These are phyloP conservation scores for Aldabrachelys gigantea DNA, from an alignment of 2,113 vertebrate species.

Conservation along the genomic window DNA sequence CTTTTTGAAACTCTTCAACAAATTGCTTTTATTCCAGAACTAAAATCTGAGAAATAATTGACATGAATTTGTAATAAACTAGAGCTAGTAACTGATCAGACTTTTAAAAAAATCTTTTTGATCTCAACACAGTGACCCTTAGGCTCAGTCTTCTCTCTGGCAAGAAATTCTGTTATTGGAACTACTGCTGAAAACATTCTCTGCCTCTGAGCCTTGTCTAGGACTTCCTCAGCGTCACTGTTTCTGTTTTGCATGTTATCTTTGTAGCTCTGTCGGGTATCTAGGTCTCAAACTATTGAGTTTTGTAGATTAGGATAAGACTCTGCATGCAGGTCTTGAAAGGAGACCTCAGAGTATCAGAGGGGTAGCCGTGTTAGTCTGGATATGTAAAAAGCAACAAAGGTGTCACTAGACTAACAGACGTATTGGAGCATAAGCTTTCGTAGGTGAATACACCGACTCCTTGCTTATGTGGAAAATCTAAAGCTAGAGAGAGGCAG, in stretches of 20 bases:
- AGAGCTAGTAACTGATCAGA: neutral
- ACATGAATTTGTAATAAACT: neutral
- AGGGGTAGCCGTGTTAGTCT: no score
- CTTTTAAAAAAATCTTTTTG: accelerated
- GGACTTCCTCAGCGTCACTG: neutral
- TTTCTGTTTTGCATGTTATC: neutral
- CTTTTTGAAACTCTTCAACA: neutral
- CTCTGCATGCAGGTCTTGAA: neutral
- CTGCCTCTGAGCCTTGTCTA: neutral
- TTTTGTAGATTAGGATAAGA: neutral
- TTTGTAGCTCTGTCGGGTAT: neutral
- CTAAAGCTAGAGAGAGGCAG: neutral
- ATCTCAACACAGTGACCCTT: neutral
- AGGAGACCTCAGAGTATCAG: neutral
- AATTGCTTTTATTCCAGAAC: neutral
- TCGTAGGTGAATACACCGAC: neutral
- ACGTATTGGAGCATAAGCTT: no score
- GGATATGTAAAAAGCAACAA: no score
- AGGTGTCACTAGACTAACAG: no score
- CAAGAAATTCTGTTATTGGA: neutral
- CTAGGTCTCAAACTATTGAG: neutral
- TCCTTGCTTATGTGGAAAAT: neutral
- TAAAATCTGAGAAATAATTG: neutral
- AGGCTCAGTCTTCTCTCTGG: neutral
- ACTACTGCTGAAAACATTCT: neutral